These are phyloP conservation scores for Elegia similella DNA, from an alignment of 2,888 invertebrate species.

Conservation along the genomic window DNA sequence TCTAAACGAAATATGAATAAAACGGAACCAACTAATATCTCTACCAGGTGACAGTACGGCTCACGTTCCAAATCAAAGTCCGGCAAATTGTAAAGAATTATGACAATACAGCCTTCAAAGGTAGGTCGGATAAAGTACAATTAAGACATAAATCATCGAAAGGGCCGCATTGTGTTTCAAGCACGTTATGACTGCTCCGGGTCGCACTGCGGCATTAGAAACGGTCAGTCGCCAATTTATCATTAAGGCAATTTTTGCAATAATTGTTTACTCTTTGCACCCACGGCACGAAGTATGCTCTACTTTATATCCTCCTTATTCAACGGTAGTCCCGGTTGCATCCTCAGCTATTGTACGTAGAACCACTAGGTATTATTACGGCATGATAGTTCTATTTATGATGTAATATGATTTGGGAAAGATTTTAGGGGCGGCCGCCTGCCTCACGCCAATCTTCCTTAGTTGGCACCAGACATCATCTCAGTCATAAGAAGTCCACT, in stretches of 20 bases:
- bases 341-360: not conserved
- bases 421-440: no score
- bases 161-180: slow-evolving; percentile 66
- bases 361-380: no score
- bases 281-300: slow-evolving; percentile 48
- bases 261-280: slow-evolving; percentile 69
- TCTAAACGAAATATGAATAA: not conserved
- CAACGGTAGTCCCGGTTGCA: not conserved
- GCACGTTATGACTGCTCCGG: slow-evolving; percentile 77
- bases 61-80: slow-evolving; percentile 35
- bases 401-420: no score
- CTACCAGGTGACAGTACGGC: slow-evolving; percentile 29
- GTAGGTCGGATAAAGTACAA: slow-evolving; percentile 60
- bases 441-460: no score
- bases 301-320: slow-evolving; percentile 33
- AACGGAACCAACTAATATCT: not conserved
- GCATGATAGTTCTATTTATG: no score
- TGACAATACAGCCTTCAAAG: slow-evolving; percentile 60
- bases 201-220: slow-evolving; percentile 70
- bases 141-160: slow-evolving; percentile 79
- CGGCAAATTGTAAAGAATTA: slow-evolving; percentile 53
- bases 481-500: no score
- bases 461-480: no score
- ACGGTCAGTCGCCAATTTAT: slow-evolving; percentile 80
- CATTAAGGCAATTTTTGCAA: slow-evolving; percentile 81